Conservation (phyloP, 2,888 invertebrate species). For the Erebia palarica region DNA sequence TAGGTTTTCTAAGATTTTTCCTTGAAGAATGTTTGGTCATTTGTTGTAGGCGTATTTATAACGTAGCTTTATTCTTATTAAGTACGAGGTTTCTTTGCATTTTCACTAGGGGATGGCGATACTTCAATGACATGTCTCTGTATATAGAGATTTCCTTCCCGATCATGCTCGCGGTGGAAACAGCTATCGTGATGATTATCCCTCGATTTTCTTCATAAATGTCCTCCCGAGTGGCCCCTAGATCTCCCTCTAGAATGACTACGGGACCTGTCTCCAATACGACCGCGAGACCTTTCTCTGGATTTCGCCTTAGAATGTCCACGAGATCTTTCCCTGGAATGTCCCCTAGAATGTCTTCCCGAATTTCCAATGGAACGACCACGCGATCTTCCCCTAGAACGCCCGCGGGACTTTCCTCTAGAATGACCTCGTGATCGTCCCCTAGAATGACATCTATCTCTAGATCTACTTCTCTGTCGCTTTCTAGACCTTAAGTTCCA, state of each 20-base stretch:
- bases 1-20: no score
- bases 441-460: slow-evolving; percentile 20
- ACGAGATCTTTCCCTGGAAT: slow-evolving; percentile 15
- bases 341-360: slow-evolving; percentile 24
- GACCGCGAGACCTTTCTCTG: slow-evolving; percentile 29
- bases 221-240: slow-evolving; percentile 22
- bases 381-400: slow-evolving; percentile 27
- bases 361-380: slow-evolving; percentile 28
- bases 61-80: neutral
- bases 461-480: slow-evolving; percentile 23
- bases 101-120: neutral
- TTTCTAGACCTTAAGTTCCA: slow-evolving; percentile 27
- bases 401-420: slow-evolving; percentile 27
- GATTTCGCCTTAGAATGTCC: slow-evolving; percentile 17
- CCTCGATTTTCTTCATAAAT: slow-evolving; percentile 40
- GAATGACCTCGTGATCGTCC: slow-evolving; percentile 18
- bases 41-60: no score
- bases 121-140: neutral
- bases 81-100: neutral
- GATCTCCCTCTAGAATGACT: slow-evolving; percentile 34
- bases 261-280: slow-evolving; percentile 26
- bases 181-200: slow-evolving; percentile 34
- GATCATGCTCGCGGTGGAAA: slow-evolving; percentile 32
- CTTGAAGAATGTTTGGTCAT: no score
- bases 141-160: slow-evolving; percentile 23